Evolutionary conservation across 2,113 vertebrate species (phyloP).

Genomic region (Anguilla rostrata): DNA sequence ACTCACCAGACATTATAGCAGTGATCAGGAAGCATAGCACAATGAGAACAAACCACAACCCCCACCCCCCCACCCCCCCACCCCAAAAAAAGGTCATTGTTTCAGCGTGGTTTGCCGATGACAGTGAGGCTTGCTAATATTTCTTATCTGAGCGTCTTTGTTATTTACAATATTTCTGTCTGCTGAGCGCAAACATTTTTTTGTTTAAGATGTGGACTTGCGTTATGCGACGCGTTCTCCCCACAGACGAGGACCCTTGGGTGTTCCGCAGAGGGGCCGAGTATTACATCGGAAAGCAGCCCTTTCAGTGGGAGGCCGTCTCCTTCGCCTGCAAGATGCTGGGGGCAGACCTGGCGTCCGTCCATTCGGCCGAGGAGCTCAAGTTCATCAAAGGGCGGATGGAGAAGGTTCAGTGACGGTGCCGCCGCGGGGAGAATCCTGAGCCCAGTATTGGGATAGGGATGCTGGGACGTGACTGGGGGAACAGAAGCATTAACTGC

Average conservation of each 20-base stretch:
- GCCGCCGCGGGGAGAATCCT: not conserved
- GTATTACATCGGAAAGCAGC: conserved; percentile 75
- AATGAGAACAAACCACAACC: too few relatives aligned
- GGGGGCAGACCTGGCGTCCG: conserved; percentile 71
- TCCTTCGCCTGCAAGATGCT: conserved; percentile 85
- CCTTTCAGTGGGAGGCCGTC: conserved; percentile 72
- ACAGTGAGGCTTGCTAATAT: too few relatives aligned
- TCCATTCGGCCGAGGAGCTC: conserved; percentile 82
- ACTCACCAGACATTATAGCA: too few relatives aligned
- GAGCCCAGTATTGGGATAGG: not conserved
- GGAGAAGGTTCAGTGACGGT: conserved; percentile 71
- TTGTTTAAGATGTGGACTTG: not conserved
- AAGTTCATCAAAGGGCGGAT: conserved; percentile 81
- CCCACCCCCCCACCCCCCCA: too few relatives aligned
- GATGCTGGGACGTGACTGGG: not conserved
- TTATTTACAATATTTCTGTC: not conserved
- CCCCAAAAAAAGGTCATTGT: too few relatives aligned
- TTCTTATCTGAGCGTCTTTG: too few relatives aligned
- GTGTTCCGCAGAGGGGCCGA: conserved; percentile 83
- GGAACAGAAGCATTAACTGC: not conserved
- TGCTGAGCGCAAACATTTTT: not conserved
- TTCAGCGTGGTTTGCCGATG: too few relatives aligned
- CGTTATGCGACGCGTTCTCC: not conserved
- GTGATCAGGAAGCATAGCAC: too few relatives aligned
- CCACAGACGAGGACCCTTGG: conserved; percentile 82